Base-by-base conservation (phyloP, 2,888 invertebrate species). In the Lycophotia porphyrea region DNA sequence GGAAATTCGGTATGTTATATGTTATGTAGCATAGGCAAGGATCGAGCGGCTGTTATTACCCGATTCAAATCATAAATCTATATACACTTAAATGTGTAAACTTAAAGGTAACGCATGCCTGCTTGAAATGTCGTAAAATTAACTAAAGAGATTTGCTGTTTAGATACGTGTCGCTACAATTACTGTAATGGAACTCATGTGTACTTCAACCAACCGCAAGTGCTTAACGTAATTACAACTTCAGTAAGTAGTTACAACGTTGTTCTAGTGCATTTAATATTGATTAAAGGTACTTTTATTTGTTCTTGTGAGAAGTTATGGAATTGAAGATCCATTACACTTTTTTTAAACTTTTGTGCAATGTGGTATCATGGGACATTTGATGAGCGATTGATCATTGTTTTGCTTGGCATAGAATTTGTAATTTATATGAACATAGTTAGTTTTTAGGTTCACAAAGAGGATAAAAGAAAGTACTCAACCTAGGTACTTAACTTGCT, bases 211-310 rank as follows among this genome's bases (percentile, higher is more conserved):
- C 21, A 47, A 64, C 67, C 74, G 39, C 73, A 44, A 24, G 31
- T 39, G 36, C 47, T 72, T 83, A 76, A 76, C 76, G 80, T 80
- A 69, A 85, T 85, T 80, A 85, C 67, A 76, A 78, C 67, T 85
- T 78, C 27, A 64, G 31, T 18, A 47, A 69, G 31, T 24, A 47
- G 68, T 76, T 55, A 72, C 61, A 71, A 68, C 34, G 60, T 42
- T 61, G 73, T 36, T 64, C 49, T 58, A 61, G 15, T 68, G 31
- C 55, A 66, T 74, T 84, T 73, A 44, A 31, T 75, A 44, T 81
- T 64, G 34, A 36, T 68, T 58, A 58, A 63, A 36, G 1, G 39
- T 67, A 47, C 4, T 39, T 72, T 15, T 68, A 44, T 42, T 61
- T 39, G 31, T 31, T 15, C 1, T 55, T 55, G 18, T 31, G 31